A percentile compares a stretch with the other conserved stretches of the same genome.
phyloP scores from a whole-genome alignment of 2,113 vertebrate genomes.

The Uropsilus gracilis region DNA sequence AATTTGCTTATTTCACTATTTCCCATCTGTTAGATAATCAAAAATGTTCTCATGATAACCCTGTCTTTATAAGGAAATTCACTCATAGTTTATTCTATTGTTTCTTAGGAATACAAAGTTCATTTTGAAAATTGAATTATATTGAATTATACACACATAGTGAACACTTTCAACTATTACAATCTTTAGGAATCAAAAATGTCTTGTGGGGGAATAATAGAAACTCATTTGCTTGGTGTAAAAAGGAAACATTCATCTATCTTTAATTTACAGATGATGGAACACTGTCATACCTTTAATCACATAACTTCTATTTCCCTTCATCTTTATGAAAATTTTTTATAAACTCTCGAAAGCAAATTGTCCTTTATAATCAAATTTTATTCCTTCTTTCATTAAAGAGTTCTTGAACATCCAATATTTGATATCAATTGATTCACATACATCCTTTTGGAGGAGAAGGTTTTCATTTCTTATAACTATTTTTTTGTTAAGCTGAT shows the following conservation, averaged over 20 bases:
- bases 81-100: not conserved
- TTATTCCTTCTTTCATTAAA: slow-evolving; percentile 12
- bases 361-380: not conserved
- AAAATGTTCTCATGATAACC: not conserved
- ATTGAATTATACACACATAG: not conserved
- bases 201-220: not conserved
- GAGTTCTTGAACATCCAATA: slow-evolving; percentile 31
- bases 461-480: not conserved
- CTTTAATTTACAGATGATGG: slow-evolving; percentile 6
- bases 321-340: not conserved
- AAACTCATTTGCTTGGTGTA: not conserved
- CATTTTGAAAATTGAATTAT: not conserved
- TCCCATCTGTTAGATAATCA: not conserved
- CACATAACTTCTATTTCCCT: not conserved
- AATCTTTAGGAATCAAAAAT: slow-evolving; percentile 43
- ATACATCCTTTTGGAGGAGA: not conserved
- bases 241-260: not conserved
- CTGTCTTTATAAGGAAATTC: not conserved
- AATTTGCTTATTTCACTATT: not conserved
- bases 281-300: not conserved
- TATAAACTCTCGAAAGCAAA: not conserved
- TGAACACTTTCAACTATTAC: not conserved
- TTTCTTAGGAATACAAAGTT: not conserved
- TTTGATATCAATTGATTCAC: not conserved
- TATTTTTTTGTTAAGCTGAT: not conserved